Conservation (phyloP, 2,888 invertebrate species). For the Pecten maximus region DNA sequence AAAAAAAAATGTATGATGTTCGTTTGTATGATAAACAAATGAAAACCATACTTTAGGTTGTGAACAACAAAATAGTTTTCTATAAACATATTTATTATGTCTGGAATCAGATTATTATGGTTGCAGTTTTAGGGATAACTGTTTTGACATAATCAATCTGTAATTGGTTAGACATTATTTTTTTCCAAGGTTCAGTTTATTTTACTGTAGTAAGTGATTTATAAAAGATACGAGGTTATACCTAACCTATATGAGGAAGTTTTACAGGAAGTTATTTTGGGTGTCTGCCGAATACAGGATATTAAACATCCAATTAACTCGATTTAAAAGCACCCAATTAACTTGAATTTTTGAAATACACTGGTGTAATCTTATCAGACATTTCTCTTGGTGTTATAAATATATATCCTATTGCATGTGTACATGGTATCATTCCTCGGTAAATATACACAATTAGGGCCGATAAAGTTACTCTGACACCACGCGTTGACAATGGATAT, state of each 20-base stretch:
- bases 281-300: neutral
- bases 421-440: neutral
- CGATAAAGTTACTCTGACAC: neutral
- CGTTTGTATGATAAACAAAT: too few relatives aligned
- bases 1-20: too few relatives aligned
- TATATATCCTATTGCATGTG: neutral
- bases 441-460: neutral
- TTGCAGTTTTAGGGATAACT: neutral
- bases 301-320: neutral
- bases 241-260: neutral
- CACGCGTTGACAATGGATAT: neutral
- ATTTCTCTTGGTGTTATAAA: neutral
- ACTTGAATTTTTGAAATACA: neutral
- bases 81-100: too few relatives aligned
- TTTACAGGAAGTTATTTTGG: conserved; percentile 13
- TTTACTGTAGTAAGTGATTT: neutral
- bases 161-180: neutral
- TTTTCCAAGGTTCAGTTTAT: neutral
- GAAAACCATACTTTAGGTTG: too few relatives aligned
- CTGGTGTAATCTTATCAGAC: neutral
- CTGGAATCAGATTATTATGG: too few relatives aligned
- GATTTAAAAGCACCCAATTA: neutral
- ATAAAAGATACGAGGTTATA: neutral
- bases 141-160: neutral
- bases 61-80: too few relatives aligned